These are phyloP conservation scores for Ranitomeya variabilis DNA, from an alignment of 2,113 vertebrate species.

Conservation along the genomic window DNA sequence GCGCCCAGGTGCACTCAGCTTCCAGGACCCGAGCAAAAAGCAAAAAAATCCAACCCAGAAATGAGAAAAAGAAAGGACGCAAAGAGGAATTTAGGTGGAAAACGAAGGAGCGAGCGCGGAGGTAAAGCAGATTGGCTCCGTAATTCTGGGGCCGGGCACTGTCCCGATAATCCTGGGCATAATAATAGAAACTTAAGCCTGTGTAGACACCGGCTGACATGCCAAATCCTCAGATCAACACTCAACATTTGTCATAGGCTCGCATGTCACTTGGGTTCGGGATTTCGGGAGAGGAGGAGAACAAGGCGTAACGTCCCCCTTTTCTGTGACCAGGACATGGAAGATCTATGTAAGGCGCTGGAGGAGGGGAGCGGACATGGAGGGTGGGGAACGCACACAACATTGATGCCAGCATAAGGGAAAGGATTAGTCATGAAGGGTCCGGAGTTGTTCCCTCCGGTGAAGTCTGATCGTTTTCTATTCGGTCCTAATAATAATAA, in stretches of 20 bases:
- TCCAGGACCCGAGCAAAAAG: not conserved
- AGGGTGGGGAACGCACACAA: not conserved
- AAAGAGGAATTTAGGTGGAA: constrained; percentile 37
- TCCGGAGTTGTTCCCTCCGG: not conserved
- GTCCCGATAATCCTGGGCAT: constrained; percentile 66
- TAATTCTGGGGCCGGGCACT: constrained; percentile 62
- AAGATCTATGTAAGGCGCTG: not conserved
- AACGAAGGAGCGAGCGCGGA: constrained; percentile 20
- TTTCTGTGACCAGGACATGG: not conserved
- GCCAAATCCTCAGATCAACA: constrained; percentile 70
- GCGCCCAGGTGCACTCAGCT: not conserved
- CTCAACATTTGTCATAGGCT: constrained; percentile 63
- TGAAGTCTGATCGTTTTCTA: too few species aligned
- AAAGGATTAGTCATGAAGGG: not conserved
- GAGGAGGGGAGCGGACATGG: not conserved
- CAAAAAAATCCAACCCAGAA: not conserved
- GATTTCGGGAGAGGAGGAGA: constrained; percentile 38
- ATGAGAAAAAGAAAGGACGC: not conserved
- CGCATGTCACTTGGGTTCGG: constrained; percentile 61
- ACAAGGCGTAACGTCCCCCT: constrained; percentile 14
- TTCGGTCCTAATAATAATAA: too few species aligned
- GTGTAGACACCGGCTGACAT: constrained; percentile 65
- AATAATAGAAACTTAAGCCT: constrained; percentile 71
- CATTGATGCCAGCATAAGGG: not conserved
- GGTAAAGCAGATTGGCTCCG: constrained; percentile 61